Percentiles rank a stretch among this genome's conserved stretches.
phyloP scores from a whole-genome alignment of 1,140 invertebrate species.

The Anagrus nilaparvatae region DNA sequence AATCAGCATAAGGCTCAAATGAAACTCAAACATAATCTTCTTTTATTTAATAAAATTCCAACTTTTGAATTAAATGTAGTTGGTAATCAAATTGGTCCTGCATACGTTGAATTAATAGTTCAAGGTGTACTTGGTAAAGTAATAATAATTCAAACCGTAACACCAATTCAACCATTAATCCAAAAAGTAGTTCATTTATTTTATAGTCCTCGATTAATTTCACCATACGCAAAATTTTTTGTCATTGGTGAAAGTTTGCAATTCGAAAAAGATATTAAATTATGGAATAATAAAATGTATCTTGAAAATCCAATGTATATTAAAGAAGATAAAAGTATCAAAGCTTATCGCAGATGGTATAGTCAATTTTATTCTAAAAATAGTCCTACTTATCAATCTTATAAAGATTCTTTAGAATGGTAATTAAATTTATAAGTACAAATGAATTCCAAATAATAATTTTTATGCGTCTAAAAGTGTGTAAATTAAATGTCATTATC shows the following conservation, averaged over 20 bases:
- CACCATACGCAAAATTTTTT: slow-evolving; percentile 55
- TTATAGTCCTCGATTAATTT: slow-evolving; percentile 50
- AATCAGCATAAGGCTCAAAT: slow-evolving; percentile 51
- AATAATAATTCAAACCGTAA: slow-evolving; percentile 66
- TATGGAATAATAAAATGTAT: slow-evolving; percentile 84
- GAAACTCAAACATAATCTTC: slow-evolving; percentile 46
- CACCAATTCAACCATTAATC: slow-evolving; percentile 65
- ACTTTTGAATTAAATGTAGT: slow-evolving; percentile 45
- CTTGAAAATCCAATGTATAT: slow-evolving; percentile 60
- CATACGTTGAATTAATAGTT: slow-evolving; percentile 62
- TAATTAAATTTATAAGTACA: too few relatives aligned
- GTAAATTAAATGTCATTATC: too few relatives aligned
- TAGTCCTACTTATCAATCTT: slow-evolving; percentile 51
- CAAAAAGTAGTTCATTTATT: slow-evolving; percentile 72
- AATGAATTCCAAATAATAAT: too few relatives aligned
- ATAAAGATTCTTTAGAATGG: slow-evolving; percentile 29
- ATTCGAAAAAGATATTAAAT: slow-evolving; percentile 75
- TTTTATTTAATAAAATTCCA: slow-evolving; percentile 44
- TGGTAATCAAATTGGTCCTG: slow-evolving; percentile 67
- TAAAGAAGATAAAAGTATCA: slow-evolving; percentile 63
- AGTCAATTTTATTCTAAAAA: slow-evolving; percentile 76
- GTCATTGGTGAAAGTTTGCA: slow-evolving; percentile 64
- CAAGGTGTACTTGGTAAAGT: slow-evolving; percentile 50
- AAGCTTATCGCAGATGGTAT: slow-evolving; percentile 70
- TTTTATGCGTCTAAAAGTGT: too few relatives aligned